Evolutionary conservation across 1,140 invertebrate genomes (phyloP).

Genomic region (Leptinotarsa defecta): DNA sequence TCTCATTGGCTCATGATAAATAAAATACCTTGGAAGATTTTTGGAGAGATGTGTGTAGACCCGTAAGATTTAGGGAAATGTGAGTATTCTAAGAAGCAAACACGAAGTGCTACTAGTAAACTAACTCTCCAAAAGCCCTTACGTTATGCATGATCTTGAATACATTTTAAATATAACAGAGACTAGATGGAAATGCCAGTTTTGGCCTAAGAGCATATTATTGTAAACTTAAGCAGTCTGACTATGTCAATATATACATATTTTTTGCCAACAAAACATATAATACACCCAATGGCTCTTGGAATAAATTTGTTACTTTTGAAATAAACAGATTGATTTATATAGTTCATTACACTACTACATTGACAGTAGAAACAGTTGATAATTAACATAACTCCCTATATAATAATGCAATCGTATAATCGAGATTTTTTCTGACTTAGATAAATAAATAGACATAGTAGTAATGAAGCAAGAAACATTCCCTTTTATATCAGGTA

Average conservation of each 20-base stretch:
- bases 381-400: too few species aligned
- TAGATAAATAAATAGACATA: neutral
- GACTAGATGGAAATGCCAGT: conserved; percentile 23
- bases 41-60: conserved; percentile 22
- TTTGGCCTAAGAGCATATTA: conserved; percentile 16
- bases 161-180: conserved; percentile 25
- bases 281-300: neutral
- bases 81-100: conserved; percentile 15
- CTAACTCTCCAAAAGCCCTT: conserved; percentile 23
- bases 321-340: too few species aligned
- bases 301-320: too few species aligned
- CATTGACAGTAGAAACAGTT: too few species aligned
- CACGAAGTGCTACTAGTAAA: neutral
- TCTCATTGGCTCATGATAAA: neutral
- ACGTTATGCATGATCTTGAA: conserved; percentile 23
- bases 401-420: too few species aligned
- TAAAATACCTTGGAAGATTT: conserved; percentile 19
- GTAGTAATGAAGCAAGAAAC: neutral
- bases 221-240: conserved; percentile 14
- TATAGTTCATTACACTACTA: too few species aligned
- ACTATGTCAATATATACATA: conserved; percentile 11
- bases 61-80: conserved; percentile 17
- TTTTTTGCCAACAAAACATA: neutral
- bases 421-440: too few species aligned
- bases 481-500: conserved; percentile 36